Conservation (phyloP, 2,888 invertebrate species). For the Tetranychus truncatus region DNA sequence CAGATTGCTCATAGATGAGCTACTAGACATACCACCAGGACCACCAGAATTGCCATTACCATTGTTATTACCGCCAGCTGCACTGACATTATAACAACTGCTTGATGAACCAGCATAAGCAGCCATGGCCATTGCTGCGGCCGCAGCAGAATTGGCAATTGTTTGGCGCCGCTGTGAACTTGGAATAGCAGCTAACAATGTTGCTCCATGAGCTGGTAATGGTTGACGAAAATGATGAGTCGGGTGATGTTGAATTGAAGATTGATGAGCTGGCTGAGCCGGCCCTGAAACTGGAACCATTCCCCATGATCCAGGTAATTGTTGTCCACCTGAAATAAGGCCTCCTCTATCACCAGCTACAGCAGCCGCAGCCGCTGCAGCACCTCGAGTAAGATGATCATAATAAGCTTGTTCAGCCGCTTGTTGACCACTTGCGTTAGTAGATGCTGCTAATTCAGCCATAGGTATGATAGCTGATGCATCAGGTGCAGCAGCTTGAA, state of each 20-base stretch:
- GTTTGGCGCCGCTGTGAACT: conserved; percentile 10
- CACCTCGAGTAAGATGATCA: conserved; percentile 17
- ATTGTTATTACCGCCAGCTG: background rate
- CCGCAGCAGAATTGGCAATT: conserved; percentile 8
- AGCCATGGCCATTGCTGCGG: conserved; percentile 14
- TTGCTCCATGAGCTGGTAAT: conserved; percentile 14
- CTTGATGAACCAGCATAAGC: conserved; percentile 8
- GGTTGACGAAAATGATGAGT: conserved; percentile 13
- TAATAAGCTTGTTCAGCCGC: conserved; percentile 14
- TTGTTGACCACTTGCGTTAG: background rate
- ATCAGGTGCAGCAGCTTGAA: conserved; percentile 35
- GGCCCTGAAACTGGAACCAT: conserved; percentile 11
- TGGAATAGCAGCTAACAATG: conserved; percentile 14
- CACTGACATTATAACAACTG: background rate
- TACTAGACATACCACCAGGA: background rate
- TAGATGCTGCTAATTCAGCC: conserved; percentile 18
- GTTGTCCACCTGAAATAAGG: conserved; percentile 9
- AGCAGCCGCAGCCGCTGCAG: background rate
- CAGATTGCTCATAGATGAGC: background rate
- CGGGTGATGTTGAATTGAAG: background rate
- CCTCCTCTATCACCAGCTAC: conserved; percentile 10
- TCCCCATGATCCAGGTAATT: conserved; percentile 10
- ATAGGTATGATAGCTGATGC: conserved; percentile 29
- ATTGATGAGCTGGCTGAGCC: conserved; percentile 16
- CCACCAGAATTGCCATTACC: background rate